These are phyloP conservation scores for Eupithecia vulgata DNA, from an alignment of 2,888 invertebrate genomes.

Conservation along the genomic window DNA sequence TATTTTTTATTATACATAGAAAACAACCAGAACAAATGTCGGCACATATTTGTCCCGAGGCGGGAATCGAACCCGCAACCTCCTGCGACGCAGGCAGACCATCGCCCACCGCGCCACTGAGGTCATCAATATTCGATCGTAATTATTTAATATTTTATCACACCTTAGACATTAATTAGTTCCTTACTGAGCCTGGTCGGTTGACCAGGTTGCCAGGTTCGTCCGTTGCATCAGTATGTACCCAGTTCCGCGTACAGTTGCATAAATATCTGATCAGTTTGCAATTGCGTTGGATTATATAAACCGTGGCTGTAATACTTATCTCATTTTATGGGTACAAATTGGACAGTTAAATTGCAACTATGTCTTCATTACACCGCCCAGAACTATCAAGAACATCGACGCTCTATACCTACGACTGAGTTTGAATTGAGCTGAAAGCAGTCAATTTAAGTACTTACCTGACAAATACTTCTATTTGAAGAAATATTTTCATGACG, in stretches of 20 bases:
- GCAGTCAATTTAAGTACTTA: no score
- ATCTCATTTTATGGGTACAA: conserved; percentile 38
- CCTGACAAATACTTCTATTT: no score
- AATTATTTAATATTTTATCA: not conserved
- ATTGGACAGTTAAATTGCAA: conserved; percentile 16
- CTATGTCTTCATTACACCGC: not conserved
- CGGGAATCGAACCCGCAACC: no score
- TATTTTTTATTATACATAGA: no score
- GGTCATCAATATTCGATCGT: no score
- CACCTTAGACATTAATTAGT: not conserved
- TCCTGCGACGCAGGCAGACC: no score
- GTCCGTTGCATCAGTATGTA: conserved; percentile 28
- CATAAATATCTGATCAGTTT: conserved; percentile 51
- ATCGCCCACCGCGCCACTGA: no score
- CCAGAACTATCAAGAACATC: not conserved
- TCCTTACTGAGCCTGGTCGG: not conserved
- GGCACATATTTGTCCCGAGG: no score
- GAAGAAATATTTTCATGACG: no score
- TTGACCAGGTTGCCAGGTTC: conserved; percentile 10
- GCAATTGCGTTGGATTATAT: conserved; percentile 41
- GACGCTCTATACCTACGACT: not conserved
- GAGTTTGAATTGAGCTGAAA: no score
- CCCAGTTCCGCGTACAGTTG: conserved; percentile 53
- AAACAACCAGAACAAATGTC: no score
- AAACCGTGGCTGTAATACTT: conserved; percentile 40